Percentiles rank a stretch among this genome's conserved stretches.
Evolutionary conservation across 2,797 vertebrate species (phyloP).

Genomic region (Sorex maritimensis): DNA sequence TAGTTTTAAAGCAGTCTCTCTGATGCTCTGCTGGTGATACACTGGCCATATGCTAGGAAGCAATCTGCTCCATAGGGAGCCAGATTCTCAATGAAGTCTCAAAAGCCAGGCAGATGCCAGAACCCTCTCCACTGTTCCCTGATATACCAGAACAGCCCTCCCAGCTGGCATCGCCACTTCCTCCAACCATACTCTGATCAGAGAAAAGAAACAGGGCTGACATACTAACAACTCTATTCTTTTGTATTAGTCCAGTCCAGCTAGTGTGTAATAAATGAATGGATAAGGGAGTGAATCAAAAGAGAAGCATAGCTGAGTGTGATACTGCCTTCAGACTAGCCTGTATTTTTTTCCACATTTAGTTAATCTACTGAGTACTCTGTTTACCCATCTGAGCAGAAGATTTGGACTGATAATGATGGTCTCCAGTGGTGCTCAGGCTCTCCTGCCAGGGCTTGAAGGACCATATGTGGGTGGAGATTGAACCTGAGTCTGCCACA

Average conservation of each 20-base stretch:
- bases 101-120: constrained; percentile 54
- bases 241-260: neutral
- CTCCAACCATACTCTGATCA: neutral
- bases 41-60: constrained; percentile 36
- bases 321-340: neutral
- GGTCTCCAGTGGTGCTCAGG: neutral
- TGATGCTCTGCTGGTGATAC: neutral
- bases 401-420: neutral
- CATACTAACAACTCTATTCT: neutral
- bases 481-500: too few species aligned
- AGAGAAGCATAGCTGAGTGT: neutral
- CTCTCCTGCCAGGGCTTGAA: too few species aligned
- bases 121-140: neutral
- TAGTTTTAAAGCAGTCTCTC: neutral
- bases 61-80: neutral
- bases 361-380: neutral
- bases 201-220: constrained; percentile 49
- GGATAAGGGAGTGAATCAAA: neutral
- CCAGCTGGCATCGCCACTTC: constrained; percentile 47
- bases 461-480: too few species aligned
- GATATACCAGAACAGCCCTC: neutral
- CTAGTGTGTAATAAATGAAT: neutral
- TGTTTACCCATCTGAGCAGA: neutral
- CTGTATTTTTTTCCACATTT: neutral
- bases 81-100: constrained; percentile 48